Percentiles rank a stretch among this genome's conserved stretches.
Conservation (phyloP, 2,797 vertebrate species). For the Rhabdophis nuchalis region DNA sequence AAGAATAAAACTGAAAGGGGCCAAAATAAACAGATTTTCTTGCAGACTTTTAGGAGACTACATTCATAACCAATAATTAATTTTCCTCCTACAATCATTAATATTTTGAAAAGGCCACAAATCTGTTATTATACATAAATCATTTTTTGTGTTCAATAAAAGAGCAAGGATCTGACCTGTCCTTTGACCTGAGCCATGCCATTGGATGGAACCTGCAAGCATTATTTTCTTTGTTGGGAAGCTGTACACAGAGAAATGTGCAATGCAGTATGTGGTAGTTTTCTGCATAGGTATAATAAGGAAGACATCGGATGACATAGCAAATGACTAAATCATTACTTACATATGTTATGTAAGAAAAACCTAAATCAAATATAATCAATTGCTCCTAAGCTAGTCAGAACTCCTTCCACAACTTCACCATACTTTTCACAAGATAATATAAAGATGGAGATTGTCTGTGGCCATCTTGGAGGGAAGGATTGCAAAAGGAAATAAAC, state of each 20-base stretch:
- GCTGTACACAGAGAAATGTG: neutral
- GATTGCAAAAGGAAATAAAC: neutral
- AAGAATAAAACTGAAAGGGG: conserved; percentile 1
- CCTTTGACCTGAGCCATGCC: neutral
- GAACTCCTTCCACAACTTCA: neutral
- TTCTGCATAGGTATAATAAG: neutral
- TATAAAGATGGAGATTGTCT: neutral
- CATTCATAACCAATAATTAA: conserved; percentile 25
- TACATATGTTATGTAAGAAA: neutral
- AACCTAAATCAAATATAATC: neutral
- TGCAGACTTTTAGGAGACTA: conserved; percentile 2
- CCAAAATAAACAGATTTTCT: neutral
- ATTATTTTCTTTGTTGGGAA: neutral
- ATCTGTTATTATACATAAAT: conserved; percentile 26
- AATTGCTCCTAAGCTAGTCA: neutral
- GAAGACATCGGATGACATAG: neutral
- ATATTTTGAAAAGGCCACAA: conserved; percentile 21
- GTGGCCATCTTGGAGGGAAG: neutral
- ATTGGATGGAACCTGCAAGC: neutral
- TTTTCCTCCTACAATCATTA: conserved; percentile 31
- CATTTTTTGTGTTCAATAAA: conserved; percentile 27
- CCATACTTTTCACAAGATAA: neutral
- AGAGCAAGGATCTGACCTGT: neutral
- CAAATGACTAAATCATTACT: neutral
- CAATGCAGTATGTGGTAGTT: neutral